Conservation (phyloP, 2,888 invertebrate species). For the Liodrosophila aerea region DNA sequence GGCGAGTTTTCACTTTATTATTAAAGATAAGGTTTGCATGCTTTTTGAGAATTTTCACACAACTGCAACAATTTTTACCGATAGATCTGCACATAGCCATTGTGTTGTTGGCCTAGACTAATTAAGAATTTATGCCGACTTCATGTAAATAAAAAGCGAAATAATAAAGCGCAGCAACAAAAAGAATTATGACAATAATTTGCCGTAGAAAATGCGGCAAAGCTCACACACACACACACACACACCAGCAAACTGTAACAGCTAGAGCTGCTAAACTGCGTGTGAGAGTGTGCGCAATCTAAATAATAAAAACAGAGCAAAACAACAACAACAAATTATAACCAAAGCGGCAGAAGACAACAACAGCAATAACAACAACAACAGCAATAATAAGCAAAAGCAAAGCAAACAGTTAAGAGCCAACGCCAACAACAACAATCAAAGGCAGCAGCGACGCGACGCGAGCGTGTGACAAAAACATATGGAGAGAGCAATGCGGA, state of each 20-base stretch:
- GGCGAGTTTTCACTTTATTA: background rate
- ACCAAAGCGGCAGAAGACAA: slow-evolving; percentile 41
- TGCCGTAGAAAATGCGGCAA: slow-evolving; percentile 66
- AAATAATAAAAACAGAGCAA: slow-evolving; percentile 51
- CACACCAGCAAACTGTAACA: slow-evolving; percentile 21
- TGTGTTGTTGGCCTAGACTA: slow-evolving; percentile 55
- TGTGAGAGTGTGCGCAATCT: slow-evolving; percentile 49
- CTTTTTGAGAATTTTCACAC: slow-evolving; percentile 8
- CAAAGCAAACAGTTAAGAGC: slow-evolving; percentile 66
- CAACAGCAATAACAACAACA: slow-evolving; percentile 15
- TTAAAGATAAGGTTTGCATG: background rate
- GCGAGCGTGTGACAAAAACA: slow-evolving; percentile 28
- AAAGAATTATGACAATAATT: slow-evolving; percentile 68
- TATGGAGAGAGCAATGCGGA: slow-evolving; percentile 34
- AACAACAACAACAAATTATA: slow-evolving; percentile 53
- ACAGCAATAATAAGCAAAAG: slow-evolving; percentile 13
- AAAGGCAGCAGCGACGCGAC: slow-evolving; percentile 11
- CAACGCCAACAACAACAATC: slow-evolving; percentile 25
- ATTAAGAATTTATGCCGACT: slow-evolving; percentile 72
- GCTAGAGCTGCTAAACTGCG: slow-evolving; percentile 33
- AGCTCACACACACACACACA: slow-evolving; percentile 33
- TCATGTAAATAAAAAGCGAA: slow-evolving; percentile 50
- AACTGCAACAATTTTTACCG: slow-evolving; percentile 18
- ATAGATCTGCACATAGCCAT: slow-evolving; percentile 26
- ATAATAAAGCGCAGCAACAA: slow-evolving; percentile 41